Conservation (phyloP, 1,140 invertebrate species). For the Wiebesia pumilae region DNA sequence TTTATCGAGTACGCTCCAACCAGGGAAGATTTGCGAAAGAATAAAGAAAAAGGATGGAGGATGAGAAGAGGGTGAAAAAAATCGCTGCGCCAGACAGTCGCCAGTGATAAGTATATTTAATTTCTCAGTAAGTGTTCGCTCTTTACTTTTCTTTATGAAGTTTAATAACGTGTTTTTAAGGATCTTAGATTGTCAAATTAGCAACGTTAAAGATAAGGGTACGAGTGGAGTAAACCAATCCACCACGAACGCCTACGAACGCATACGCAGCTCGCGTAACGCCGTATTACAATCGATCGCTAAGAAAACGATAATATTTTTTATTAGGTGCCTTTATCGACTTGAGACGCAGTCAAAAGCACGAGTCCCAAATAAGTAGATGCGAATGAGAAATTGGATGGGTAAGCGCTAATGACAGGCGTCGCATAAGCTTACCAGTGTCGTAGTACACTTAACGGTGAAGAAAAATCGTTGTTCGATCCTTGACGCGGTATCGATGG, state of each 20-base stretch:
- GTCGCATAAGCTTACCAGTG: too few relatives aligned
- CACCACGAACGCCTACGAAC: background rate
- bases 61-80: background rate
- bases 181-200: background rate
- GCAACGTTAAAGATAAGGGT: background rate
- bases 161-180: background rate
- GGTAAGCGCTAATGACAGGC: too few relatives aligned
- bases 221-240: too few relatives aligned
- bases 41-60: background rate
- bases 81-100: background rate
- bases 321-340: background rate
- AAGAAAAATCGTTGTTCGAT: background rate
- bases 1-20: background rate
- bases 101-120: background rate
- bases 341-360: background rate
- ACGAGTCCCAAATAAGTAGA: too few relatives aligned
- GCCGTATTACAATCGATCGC: background rate
- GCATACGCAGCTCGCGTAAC: background rate
- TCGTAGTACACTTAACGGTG: background rate
- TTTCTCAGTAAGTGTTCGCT: background rate
- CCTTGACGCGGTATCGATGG: background rate
- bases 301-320: background rate
- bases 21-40: background rate
- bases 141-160: background rate
- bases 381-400: too few relatives aligned